phyloP scores from a whole-genome alignment of 37 sponge, comb jelly and placozoan genomes.

The Dysidea cf. avara region DNA sequence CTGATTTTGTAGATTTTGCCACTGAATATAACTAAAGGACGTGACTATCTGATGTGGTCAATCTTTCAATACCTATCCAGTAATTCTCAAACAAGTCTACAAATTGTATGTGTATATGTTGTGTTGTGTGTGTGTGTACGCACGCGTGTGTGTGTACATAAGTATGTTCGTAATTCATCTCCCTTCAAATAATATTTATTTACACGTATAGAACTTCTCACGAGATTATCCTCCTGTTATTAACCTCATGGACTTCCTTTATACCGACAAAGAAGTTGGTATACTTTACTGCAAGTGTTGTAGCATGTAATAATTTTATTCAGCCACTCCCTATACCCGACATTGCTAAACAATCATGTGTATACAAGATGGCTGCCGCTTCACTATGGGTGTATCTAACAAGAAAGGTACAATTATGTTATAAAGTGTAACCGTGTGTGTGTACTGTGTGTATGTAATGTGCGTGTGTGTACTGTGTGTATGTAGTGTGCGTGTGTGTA shows the following conservation, averaged over 20 bases:
- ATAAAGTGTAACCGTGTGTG: conserved; percentile 6
- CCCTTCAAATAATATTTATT: not conserved
- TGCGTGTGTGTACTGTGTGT: not conserved
- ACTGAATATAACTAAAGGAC: conserved; percentile 30
- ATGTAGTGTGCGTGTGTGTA: conserved; percentile 7
- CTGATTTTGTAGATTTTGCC: conserved; percentile 59
- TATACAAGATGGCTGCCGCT: conserved; percentile 45
- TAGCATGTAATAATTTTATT: not conserved
- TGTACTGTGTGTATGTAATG: conserved; percentile 4
- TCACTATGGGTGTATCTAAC: conserved; percentile 53
- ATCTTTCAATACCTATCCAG: conserved; percentile 54
- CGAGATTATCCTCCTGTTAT: not conserved
- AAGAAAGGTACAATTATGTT: conserved; percentile 44
- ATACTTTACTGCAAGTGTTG: too few species aligned
- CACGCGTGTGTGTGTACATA: conserved; percentile 1
- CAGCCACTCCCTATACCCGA: conserved; percentile 67
- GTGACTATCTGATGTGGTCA: conserved; percentile 77
- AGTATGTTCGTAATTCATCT: not conserved
- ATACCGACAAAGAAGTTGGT: conserved; percentile 52
- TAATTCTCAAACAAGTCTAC: not conserved
- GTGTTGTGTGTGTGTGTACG: not conserved
- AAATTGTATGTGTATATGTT: not conserved
- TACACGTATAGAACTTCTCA: not conserved
- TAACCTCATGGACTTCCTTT: conserved; percentile 43
- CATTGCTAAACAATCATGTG: conserved; percentile 20